These are phyloP conservation scores for Crotalus horridus DNA, from an alignment of 2,113 vertebrate species.

Conservation along the genomic window DNA sequence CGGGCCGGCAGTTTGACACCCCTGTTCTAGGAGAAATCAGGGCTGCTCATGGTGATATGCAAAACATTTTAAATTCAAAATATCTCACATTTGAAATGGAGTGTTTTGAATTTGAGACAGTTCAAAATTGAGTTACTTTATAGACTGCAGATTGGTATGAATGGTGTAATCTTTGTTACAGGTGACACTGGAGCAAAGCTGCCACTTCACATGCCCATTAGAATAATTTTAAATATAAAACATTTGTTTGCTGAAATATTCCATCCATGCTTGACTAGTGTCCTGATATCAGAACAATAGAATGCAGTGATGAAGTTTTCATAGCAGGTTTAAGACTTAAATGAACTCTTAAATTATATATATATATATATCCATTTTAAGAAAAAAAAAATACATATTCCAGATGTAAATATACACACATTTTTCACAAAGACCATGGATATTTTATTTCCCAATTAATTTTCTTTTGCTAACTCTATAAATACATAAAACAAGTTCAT, in stretches of 20 bases:
- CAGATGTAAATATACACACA: neutral
- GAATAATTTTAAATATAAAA: neutral
- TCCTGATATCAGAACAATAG: neutral
- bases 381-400: neutral
- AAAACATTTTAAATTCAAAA: neutral
- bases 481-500: neutral
- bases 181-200: neutral
- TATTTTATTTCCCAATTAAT: conserved; percentile 10
- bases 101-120: neutral
- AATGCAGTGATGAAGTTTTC: conserved; percentile 21
- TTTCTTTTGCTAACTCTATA: neutral
- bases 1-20: no score
- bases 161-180: neutral
- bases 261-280: neutral
- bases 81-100: neutral
- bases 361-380: neutral
- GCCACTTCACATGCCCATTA: neutral
- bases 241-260: neutral
- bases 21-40: neutral
- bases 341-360: conserved; percentile 23
- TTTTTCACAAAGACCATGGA: neutral
- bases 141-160: neutral
- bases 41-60: neutral
- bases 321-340: conserved; percentile 26
- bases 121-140: neutral